phyloP scores from a whole-genome alignment of 2,113 vertebrate genomes.

The Lipophrys pholis region DNA sequence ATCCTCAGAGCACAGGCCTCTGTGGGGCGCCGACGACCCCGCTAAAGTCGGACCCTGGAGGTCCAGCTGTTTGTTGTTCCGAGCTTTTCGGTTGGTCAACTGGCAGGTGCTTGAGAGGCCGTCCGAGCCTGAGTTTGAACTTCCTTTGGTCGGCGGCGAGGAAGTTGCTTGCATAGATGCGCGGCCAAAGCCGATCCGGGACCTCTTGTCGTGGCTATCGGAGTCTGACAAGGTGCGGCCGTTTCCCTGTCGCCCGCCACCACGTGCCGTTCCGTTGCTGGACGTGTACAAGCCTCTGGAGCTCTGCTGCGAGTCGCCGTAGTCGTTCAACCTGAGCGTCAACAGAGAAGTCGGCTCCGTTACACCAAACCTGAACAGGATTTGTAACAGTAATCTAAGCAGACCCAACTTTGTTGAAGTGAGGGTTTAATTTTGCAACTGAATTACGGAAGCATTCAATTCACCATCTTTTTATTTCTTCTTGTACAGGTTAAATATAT shows the following conservation, averaged over 20 bases:
- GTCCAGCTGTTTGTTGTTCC: conserved; percentile 82
- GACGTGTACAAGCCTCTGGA: conserved; percentile 87
- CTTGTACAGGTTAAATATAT: too few relatives aligned
- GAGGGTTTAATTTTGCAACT: too few relatives aligned
- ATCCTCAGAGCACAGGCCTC: conserved; percentile 88
- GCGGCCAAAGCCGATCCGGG: conserved; percentile 84
- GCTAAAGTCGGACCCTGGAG: conserved; percentile 75
- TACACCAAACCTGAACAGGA: background rate
- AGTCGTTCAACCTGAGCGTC: conserved; percentile 86
- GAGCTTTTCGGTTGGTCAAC: conserved; percentile 83
- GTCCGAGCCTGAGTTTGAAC: conserved; percentile 78
- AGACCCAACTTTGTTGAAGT: too few relatives aligned
- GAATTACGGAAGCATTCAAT: too few relatives aligned
- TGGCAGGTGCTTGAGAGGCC: conserved; percentile 79
- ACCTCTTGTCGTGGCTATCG: conserved; percentile 83
- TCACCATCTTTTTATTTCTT: too few relatives aligned
- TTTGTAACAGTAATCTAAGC: too few relatives aligned
- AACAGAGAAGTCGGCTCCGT: background rate
- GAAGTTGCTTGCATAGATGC: conserved; percentile 85
- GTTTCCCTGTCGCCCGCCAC: conserved; percentile 84
- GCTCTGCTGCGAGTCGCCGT: conserved; percentile 86
- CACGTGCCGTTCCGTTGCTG: conserved; percentile 82
- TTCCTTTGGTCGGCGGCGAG: conserved; percentile 79
- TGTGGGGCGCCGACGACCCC: conserved; percentile 80
- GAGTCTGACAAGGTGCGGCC: conserved; percentile 80